Conservation (phyloP, 2,113 vertebrate species). For the Calypte anna region DNA sequence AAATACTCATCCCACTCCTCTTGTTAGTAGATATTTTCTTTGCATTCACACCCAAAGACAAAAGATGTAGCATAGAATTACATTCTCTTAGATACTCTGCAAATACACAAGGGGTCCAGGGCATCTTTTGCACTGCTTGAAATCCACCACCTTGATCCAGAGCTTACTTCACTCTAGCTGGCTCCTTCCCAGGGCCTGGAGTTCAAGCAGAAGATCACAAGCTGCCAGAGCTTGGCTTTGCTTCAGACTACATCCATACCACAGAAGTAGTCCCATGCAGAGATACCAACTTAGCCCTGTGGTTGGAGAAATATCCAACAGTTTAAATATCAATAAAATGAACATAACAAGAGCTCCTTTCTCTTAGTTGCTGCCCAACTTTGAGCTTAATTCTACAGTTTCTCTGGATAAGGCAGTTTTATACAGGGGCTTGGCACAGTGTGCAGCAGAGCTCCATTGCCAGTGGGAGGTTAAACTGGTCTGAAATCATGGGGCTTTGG, state of each 20-base stretch:
- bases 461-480: neutral
- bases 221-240: neutral
- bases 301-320: neutral
- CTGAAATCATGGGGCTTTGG: neutral
- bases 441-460: neutral
- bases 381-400: neutral
- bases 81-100: neutral
- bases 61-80: neutral
- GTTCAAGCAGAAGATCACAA: neutral
- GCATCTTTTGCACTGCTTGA: neutral
- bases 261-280: neutral
- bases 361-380: neutral
- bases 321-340: neutral
- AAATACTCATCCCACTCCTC: neutral
- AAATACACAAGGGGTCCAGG: neutral
- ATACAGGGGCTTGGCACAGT: neutral
- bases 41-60: neutral
- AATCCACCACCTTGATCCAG: neutral
- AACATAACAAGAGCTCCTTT: neutral
- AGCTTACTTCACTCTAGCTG: neutral
- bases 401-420: neutral
- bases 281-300: neutral
- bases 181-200: neutral
- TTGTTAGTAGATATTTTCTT: neutral
- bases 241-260: neutral